A percentile compares a stretch with the other conserved stretches of the same genome.
phyloP scores from a whole-genome alignment of 2,113 vertebrate species.

The Pithys albifrons region DNA sequence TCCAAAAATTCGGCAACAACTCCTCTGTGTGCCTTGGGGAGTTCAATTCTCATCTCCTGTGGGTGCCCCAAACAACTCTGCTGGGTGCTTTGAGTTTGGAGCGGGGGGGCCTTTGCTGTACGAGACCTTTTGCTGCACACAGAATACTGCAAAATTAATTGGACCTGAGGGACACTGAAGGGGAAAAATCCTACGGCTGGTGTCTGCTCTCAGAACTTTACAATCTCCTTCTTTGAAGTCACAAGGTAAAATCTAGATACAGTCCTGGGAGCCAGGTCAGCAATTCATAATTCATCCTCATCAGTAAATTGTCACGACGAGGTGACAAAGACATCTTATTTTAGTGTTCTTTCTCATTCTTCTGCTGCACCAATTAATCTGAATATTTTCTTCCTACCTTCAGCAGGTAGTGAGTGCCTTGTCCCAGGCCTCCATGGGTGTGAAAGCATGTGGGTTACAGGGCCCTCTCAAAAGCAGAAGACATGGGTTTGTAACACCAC shows the following conservation, averaged over 20 bases:
- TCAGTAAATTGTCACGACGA: not conserved
- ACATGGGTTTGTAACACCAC: not conserved
- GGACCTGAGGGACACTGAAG: not conserved
- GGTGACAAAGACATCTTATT: not conserved
- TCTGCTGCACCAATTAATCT: not conserved
- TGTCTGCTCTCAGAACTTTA: not conserved
- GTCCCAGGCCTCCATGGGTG: not conserved
- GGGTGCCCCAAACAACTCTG: not conserved
- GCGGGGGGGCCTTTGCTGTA: not conserved
- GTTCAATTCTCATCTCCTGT: not conserved
- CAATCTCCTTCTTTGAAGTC: not conserved
- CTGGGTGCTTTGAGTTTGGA: not conserved
- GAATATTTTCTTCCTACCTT: not conserved
- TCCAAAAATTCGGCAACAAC: not conserved
- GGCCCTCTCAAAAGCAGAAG: not conserved
- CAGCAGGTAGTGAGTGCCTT: not conserved
- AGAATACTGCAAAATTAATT: not conserved
- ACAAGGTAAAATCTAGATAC: not conserved
- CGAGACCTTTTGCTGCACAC: not conserved
- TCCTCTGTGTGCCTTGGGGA: not conserved
- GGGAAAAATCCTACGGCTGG: not conserved
- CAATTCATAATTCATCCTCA: not conserved
- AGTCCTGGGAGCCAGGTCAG: not conserved
- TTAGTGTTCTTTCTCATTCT: not conserved
- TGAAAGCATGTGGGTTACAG: not conserved